A percentile compares a stretch with the other conserved stretches of the same genome.
These are phyloP conservation scores for Melinopterus prodromus DNA, from an alignment of 2,888 invertebrate species.

Conservation along the genomic window DNA sequence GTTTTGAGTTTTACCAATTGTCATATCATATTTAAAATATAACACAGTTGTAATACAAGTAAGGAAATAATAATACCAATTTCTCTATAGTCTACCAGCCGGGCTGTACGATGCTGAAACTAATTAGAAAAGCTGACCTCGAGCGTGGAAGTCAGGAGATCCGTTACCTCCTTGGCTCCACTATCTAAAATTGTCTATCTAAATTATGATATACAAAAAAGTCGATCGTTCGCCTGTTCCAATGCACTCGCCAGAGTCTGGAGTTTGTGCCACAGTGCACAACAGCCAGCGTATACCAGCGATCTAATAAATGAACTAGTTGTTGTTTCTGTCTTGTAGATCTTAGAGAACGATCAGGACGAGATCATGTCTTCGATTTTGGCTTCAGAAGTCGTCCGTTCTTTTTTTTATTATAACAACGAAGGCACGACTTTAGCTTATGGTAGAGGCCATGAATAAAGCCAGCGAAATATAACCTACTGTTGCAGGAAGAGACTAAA, in stretches of 20 bases:
- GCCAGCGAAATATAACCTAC: too few species aligned
- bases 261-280: background rate
- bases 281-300: background rate
- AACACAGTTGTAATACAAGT: too few species aligned
- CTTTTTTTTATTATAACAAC: background rate
- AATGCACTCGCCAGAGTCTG: background rate
- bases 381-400: background rate
- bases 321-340: background rate
- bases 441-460: background rate
- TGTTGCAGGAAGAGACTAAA: too few species aligned
- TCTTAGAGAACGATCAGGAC: background rate
- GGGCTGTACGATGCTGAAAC: background rate
- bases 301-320: background rate
- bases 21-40: too few species aligned
- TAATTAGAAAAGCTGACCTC: slow-evolving; percentile 4
- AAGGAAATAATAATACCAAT: background rate
- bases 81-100: background rate
- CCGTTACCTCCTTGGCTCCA: background rate
- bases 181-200: background rate
- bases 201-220: background rate
- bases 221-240: background rate
- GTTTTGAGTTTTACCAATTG: too few species aligned
- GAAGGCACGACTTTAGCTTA: background rate
- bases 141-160: background rate
- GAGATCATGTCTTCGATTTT: background rate